Evolutionary conservation across 2,113 vertebrate species (phyloP).

Genomic region (Sapajus apella): DNA sequence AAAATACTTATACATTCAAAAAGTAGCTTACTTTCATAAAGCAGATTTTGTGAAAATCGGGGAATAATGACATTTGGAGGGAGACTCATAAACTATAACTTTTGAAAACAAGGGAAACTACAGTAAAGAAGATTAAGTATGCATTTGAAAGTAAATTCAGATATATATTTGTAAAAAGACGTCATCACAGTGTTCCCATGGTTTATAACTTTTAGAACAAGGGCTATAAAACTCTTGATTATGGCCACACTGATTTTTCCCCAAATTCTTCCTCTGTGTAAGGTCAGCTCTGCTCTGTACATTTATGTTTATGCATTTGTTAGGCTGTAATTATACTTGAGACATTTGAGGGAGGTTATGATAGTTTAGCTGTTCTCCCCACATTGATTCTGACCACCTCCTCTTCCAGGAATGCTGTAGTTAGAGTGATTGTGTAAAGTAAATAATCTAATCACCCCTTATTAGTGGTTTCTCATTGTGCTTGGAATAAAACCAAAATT

Average conservation of each 20-base stretch:
- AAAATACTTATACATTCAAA: neutral
- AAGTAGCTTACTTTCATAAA: neutral
- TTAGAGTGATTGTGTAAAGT: neutral
- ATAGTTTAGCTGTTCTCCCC: neutral
- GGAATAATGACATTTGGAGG: neutral
- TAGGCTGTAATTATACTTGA: neutral
- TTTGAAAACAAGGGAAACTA: neutral
- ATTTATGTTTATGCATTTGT: neutral
- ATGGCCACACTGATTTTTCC: neutral
- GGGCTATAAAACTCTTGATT: neutral
- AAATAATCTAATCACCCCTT: neutral
- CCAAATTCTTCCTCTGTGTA: neutral
- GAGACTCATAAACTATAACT: neutral
- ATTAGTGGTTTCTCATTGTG: neutral
- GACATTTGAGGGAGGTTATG: neutral
- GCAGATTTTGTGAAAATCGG: neutral
- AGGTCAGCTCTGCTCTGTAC: neutral
- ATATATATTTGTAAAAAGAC: neutral
- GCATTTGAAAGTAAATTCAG: neutral
- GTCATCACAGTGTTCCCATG: neutral
- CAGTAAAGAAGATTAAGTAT: neutral
- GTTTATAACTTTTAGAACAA: slow-evolving; percentile 15
- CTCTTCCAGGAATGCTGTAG: neutral
- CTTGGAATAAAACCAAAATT: neutral
- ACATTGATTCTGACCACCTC: neutral